Base-by-base conservation (phyloP, 2,797 vertebrate species). In the Streptopelia turtur region DNA sequence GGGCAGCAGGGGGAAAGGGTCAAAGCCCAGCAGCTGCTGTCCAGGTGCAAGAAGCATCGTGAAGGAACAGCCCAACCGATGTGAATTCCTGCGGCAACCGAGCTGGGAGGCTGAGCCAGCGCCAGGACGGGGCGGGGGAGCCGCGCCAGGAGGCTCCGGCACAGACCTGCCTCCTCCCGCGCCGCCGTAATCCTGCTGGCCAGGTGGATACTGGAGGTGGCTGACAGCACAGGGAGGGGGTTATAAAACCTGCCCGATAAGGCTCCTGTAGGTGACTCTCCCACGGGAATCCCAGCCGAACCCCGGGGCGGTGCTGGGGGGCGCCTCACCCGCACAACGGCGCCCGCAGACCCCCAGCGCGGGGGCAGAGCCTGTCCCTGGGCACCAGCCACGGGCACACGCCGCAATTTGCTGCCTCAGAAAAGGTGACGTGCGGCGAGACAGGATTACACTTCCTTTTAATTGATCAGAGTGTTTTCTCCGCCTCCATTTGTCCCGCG, bases 371-470 rank as follows among this genome's bases (percentile, higher is more conserved):
- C 33, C 41, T 30, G 17, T 50, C 65, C 43, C 41, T 0, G 1
- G 23, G 35, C 47, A 6, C 39, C 68, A 6, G 70, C 45, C 31
- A 12, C 15, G 1, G 9, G 64, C 17, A 12, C 27, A 20, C 13
- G 56, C 78, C 63, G 71, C 59, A 15, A 2, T 30, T 17, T 2
- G 30, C 50, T 78, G 68, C 81, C 59, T 70, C 61, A 1, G 63
- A 94, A 93, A 82, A 84, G 85, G 84, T 0, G 9, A 82, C 13
- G 3, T 3, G 47, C 83, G 35, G 69, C 4, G 3, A 87, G 94
- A 39, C 6, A 11, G 82, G 90, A 63, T 72, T 39, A 74, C 79
- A n/a, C 60, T 87, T 96, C 91, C 87, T 86, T 97, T 97, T 97
- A 97, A 97, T 97, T 30, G 56, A 88, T 76, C 79, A 23, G 59